Percentiles rank a stretch among this genome's conserved stretches.
These are phyloP conservation scores for Odontomyia ornata DNA, from an alignment of 2,888 invertebrate genomes.

Conservation along the genomic window DNA sequence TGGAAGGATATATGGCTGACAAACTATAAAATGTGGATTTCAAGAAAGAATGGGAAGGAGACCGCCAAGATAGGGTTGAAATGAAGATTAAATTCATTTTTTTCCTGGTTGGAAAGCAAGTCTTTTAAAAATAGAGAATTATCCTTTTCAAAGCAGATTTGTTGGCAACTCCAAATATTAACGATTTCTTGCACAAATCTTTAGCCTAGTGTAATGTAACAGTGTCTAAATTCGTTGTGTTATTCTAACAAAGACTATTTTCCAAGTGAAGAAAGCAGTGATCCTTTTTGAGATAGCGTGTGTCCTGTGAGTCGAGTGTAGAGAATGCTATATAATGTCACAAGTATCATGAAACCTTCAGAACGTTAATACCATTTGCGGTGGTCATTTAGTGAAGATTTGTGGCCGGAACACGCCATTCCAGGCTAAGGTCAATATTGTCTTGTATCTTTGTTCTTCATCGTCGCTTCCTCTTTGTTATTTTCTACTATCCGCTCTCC, in stretches of 20 bases:
- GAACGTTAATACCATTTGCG: constrained; percentile 51
- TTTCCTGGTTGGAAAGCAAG: no score
- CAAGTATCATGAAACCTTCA: constrained; percentile 45
- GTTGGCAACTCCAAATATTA: background rate
- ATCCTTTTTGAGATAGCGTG: background rate
- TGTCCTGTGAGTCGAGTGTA: background rate
- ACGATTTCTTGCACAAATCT: background rate
- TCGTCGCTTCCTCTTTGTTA: background rate
- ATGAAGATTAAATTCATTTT: no score
- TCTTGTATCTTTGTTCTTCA: constrained; percentile 49
- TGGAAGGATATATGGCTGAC: background rate
- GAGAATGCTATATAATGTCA: constrained; percentile 33
- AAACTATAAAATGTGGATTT: no score
- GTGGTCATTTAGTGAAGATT: constrained; percentile 51
- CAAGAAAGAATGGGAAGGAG: no score
- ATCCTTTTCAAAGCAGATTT: no score
- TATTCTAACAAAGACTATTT: constrained; percentile 19
- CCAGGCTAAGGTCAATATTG: constrained; percentile 50
- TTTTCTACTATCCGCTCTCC: background rate
- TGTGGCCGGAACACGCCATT: constrained; percentile 49
- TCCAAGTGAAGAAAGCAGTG: constrained; percentile 14
- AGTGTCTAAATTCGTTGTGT: background rate
- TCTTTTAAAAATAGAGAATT: no score
- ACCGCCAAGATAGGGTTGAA: no score
- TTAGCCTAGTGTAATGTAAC: background rate